These are phyloP conservation scores for Drosophila gaucha DNA, from an alignment of 2,888 invertebrate species.

Conservation along the genomic window DNA sequence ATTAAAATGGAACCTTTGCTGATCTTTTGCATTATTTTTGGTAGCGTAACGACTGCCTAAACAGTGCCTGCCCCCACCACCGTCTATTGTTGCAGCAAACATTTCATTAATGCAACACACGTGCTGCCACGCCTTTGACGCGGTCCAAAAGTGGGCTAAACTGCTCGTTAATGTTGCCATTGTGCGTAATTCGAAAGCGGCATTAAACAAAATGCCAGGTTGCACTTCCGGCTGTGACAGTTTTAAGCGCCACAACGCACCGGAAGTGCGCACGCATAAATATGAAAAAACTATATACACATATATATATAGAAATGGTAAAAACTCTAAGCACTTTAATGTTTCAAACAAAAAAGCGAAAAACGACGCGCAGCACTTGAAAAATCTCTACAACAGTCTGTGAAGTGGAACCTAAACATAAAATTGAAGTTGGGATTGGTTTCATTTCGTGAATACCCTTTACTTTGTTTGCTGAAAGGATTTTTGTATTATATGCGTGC, in stretches of 20 bases:
- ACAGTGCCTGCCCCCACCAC: too few species aligned
- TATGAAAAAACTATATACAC: conserved; percentile 11
- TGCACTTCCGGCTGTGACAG: conserved; percentile 77
- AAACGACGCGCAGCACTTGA: conserved; percentile 36
- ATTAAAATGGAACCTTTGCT: conserved; percentile 56
- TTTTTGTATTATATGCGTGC: background rate
- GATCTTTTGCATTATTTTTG: conserved; percentile 46
- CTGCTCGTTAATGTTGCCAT: conserved; percentile 68
- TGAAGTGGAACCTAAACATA: conserved; percentile 21
- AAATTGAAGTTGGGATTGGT: background rate
- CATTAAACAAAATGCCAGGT: conserved; percentile 66
- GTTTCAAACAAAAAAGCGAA: conserved; percentile 36
- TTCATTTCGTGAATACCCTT: conserved; percentile 19
- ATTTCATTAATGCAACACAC: conserved; percentile 68
- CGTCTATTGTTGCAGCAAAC: conserved; percentile 2
- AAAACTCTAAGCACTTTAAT: conserved; percentile 43
- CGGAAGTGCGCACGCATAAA: conserved; percentile 61
- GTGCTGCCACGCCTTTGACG: conserved; percentile 43
- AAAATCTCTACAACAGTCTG: conserved; percentile 19
- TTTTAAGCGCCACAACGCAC: conserved; percentile 62
- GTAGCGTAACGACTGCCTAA: conserved; percentile 47
- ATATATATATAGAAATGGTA: background rate
- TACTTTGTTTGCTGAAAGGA: background rate
- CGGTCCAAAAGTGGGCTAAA: conserved; percentile 65
- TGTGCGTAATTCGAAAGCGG: conserved; percentile 51